These are phyloP conservation scores for Mallateleia sp. DNA, from an alignment of 2,888 invertebrate species.

Conservation along the genomic window DNA sequence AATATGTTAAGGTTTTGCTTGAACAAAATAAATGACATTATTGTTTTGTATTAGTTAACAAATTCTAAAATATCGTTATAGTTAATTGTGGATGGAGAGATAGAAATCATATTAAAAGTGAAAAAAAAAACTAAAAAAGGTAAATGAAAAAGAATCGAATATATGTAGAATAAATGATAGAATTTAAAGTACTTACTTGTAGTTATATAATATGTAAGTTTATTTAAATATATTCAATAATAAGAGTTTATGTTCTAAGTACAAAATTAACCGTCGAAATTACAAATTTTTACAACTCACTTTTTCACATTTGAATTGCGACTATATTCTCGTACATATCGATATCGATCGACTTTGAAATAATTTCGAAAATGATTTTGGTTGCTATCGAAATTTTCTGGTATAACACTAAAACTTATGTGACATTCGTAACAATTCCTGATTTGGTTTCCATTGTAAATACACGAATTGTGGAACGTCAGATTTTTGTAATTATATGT, in stretches of 20 bases:
- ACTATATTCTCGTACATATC: constrained; percentile 40
- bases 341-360: constrained; percentile 1
- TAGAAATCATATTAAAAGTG: not conserved
- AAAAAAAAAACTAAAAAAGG: too few relatives aligned
- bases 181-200: constrained; percentile 60
- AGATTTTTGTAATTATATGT: constrained; percentile 59
- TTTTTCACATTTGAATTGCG: not conserved
- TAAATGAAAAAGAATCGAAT: constrained; percentile 28
- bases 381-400: not conserved
- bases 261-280: not conserved
- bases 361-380: not conserved
- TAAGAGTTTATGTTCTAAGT: constrained; percentile 40
- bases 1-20: constrained; percentile 30
- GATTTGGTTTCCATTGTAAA: constrained; percentile 39
- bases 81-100: constrained; percentile 42
- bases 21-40: constrained; percentile 5
- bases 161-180: constrained; percentile 37
- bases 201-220: constrained; percentile 57
- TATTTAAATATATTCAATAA: constrained; percentile 55
- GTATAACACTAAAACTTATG: not conserved
- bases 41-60: constrained; percentile 34
- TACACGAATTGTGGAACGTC: constrained; percentile 24
- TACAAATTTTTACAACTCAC: not conserved
- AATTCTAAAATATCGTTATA: constrained; percentile 46
- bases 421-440: constrained; percentile 41